These are phyloP conservation scores for Chionodraco myersi DNA, from an alignment of 2,113 vertebrate genomes.

Conservation along the genomic window DNA sequence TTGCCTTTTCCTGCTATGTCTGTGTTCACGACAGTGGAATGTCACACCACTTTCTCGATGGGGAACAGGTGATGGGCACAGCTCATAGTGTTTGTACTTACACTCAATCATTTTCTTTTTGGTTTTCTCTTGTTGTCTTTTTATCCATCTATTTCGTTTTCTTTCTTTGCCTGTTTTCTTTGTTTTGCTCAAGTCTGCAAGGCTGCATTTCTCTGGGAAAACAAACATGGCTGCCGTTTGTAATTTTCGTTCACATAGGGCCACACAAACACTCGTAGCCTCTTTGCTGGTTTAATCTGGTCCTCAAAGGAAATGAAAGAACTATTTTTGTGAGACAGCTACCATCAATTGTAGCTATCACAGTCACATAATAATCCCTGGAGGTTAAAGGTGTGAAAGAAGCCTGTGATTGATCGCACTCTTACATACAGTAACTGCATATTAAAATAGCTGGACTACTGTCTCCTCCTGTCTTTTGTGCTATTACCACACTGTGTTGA, in stretches of 20 bases:
- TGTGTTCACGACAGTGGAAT: slow-evolving; percentile 67
- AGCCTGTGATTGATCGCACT: slow-evolving; percentile 40
- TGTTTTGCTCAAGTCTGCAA: slow-evolving; percentile 5
- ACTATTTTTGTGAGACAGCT: slow-evolving; percentile 11
- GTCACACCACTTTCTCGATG: slow-evolving; percentile 67
- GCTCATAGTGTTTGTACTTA: slow-evolving; percentile 32
- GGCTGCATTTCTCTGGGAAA: slow-evolving; percentile 28
- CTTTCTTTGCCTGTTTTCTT: neutral
- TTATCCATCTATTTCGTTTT: neutral
- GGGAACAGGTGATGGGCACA: slow-evolving; percentile 62
- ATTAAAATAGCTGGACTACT: slow-evolving; percentile 34
- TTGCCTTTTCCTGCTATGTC: slow-evolving; percentile 38
- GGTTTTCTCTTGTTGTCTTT: neutral
- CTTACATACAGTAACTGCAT: slow-evolving; percentile 12
- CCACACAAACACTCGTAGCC: slow-evolving; percentile 22
- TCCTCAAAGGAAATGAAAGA: neutral
- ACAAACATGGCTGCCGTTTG: slow-evolving; percentile 48
- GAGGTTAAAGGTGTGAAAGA: slow-evolving; percentile 28
- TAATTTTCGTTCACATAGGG: slow-evolving; percentile 13
- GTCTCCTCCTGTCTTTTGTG: slow-evolving; percentile 33
- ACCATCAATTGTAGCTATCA: slow-evolving; percentile 7
- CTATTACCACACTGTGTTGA: slow-evolving; percentile 6
- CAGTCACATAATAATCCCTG: slow-evolving; percentile 21
- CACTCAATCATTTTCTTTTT: neutral
- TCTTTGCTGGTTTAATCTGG: slow-evolving; percentile 15